Evolutionary conservation across 2,797 vertebrate species (phyloP), one percentile per base, ranked within the genome.

Genomic region (Molossus alvarezi): DNA sequence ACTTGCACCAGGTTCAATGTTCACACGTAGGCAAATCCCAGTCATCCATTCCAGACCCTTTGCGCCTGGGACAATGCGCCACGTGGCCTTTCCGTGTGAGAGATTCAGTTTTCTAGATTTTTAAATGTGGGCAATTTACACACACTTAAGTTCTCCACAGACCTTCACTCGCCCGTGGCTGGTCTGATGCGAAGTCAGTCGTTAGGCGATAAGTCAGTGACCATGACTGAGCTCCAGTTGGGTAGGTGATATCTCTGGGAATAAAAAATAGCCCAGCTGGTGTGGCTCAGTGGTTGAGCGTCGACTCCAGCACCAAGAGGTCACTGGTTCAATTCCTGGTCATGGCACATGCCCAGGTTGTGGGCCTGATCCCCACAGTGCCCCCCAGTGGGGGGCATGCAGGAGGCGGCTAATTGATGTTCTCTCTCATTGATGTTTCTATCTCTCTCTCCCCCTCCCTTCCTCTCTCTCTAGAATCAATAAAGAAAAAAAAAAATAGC

Each of bases 101-200:
- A 58, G 79, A 48, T 55, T 48, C 21, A 27, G 65, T 86, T 87
- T 51, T 45, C 55, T 25, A 33, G 58, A 18, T 69, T 55, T 64
- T 69, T 92, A 73, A 85, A 96, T 92, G 95, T 45, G 41, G 18
- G 55, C 41, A 73, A 85, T 73, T 55, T 60, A 75, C 41, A 64
- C 37, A 41, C 37, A 41, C 80, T 77, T 58, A 51, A 62, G 25
- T 82, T 76, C 92, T 84, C 41, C 3, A 0, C 55, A 29, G 60
- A n/a, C n/a, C 58, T 90, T 72, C 37, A 76, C 17, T 94, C 48
- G 6, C 53, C 18, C 6, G 69, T 12, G n/a, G 20, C 75, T 82
- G 13, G 64, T 57, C 80, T 21, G 76, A 0, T 4, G 51, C 73
- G 82, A 79, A 20, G n/a, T 29, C 12, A 33, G 45, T n/a, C 4